Evolutionary conservation across 1,140 invertebrate species (phyloP).

Genomic region (Rhizoglyphus robini): DNA sequence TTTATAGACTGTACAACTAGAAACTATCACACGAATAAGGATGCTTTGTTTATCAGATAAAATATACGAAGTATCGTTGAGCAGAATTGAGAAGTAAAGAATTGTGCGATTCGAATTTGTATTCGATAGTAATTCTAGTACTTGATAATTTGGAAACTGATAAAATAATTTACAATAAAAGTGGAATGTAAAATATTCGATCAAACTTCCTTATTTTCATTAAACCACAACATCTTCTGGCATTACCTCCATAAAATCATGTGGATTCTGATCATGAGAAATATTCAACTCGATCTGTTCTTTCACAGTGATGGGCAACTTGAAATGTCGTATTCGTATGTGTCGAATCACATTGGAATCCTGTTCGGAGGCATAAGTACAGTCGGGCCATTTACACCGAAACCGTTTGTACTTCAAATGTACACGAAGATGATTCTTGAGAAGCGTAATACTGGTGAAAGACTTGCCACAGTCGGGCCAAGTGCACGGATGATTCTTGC

Average conservation of each 20-base stretch:
- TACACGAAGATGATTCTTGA: background rate
- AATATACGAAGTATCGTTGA: no score
- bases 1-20: no score
- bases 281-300: background rate
- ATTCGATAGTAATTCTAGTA: no score
- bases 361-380: background rate
- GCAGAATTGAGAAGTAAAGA: no score
- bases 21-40: no score
- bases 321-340: conserved; percentile 1
- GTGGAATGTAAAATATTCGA: no score
- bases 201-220: no score
- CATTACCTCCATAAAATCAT: background rate
- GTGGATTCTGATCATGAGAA: background rate
- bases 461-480: conserved; percentile 2
- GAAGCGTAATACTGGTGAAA: background rate
- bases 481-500: no score
- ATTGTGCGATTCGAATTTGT: no score
- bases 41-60: no score
- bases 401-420: background rate
- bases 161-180: no score
- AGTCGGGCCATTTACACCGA: background rate
- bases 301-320: background rate
- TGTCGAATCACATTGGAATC: background rate
- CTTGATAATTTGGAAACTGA: no score
- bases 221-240: background rate